Conservation (phyloP, 2,888 invertebrate genomes). For the Halictus ligatus region DNA sequence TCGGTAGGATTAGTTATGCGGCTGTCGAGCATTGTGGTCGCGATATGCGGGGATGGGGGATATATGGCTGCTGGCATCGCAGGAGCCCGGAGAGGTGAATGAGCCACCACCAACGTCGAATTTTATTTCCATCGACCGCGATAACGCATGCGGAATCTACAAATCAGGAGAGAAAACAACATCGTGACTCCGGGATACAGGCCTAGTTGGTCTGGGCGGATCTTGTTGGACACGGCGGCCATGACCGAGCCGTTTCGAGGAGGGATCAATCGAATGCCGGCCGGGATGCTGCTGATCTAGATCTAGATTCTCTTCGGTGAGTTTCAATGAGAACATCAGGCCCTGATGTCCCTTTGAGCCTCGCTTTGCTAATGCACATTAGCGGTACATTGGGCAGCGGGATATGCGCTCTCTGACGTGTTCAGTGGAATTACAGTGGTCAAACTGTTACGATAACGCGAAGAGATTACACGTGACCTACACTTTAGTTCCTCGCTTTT, state of each 20-base stretch:
- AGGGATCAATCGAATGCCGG: constrained; percentile 3
- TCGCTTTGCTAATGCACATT: background rate
- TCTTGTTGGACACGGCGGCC: background rate
- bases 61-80: constrained; percentile 53
- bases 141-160: constrained; percentile 84
- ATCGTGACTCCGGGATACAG: constrained; percentile 56
- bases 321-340: background rate
- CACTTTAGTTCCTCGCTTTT: background rate
- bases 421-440: background rate
- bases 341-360: background rate
- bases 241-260: background rate
- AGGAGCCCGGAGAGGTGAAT: constrained; percentile 56
- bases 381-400: background rate
- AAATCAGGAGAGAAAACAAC: constrained; percentile 82
- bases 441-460: background rate
- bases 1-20: constrained; percentile 56
- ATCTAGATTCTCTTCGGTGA: background rate
- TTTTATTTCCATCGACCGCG: constrained; percentile 84
- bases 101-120: constrained; percentile 81
- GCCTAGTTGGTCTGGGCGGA: constrained; percentile 36
- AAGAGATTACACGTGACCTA: background rate
- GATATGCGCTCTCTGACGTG: background rate
- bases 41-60: constrained; percentile 46
- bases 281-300: background rate
- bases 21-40: constrained; percentile 48